Evolutionary conservation across 2,113 vertebrate genomes (phyloP).

Genomic region (Neopipo cinnamomea): DNA sequence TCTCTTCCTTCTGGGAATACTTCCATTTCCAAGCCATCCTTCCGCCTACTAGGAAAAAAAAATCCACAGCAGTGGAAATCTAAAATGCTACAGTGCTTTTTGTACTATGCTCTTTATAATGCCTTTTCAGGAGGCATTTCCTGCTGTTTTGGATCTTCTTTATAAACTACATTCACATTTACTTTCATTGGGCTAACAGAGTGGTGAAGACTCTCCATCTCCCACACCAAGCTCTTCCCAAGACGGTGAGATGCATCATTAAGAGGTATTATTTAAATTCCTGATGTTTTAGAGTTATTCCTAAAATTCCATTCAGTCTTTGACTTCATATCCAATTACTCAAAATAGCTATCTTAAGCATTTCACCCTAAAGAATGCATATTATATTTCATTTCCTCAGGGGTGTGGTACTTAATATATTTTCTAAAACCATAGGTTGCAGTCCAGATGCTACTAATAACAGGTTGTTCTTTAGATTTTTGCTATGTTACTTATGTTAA

Average conservation of each 20-base stretch:
- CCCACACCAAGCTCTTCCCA: neutral
- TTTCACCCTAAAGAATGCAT: neutral
- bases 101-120: neutral
- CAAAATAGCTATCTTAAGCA: neutral
- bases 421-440: neutral
- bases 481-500: neutral
- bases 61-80: neutral
- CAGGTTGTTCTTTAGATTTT: neutral
- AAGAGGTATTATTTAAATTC: neutral
- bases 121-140: neutral
- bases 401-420: neutral
- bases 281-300: neutral
- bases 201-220: neutral
- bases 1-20: neutral
- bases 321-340: neutral
- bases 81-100: neutral
- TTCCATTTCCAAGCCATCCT: neutral
- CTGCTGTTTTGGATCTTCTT: neutral
- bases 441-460: neutral
- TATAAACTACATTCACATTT: neutral
- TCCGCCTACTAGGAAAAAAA: neutral
- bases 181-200: neutral
- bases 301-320: neutral
- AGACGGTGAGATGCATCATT: rapidly evolving
- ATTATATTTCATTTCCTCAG: neutral